phyloP scores from a whole-genome alignment of 2,888 invertebrate genomes.

The Heliconius ismenius region DNA sequence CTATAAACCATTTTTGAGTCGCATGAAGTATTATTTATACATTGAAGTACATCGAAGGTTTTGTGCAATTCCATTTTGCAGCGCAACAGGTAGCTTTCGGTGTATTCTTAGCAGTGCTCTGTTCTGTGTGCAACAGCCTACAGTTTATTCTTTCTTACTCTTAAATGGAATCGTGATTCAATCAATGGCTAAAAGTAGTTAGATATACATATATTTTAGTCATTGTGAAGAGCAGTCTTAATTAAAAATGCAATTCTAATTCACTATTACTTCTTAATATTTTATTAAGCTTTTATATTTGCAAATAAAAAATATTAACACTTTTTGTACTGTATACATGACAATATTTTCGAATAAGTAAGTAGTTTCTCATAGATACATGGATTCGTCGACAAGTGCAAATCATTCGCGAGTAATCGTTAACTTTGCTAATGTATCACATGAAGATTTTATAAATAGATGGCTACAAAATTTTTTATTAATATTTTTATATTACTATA shows the following conservation, averaged over 20 bases:
- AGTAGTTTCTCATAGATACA: neutral
- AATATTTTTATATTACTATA: too few species aligned
- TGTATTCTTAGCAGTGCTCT: conserved; percentile 22
- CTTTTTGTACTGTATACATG: neutral
- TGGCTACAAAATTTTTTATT: too few species aligned
- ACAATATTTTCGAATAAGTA: neutral
- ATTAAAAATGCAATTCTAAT: neutral
- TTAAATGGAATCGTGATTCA: conserved; percentile 62
- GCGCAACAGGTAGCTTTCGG: conserved; percentile 17
- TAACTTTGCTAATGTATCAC: neutral
- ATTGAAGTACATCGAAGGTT: conserved; percentile 29
- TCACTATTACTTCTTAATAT: neutral
- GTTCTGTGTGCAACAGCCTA: conserved; percentile 41
- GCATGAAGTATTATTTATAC: conserved; percentile 17
- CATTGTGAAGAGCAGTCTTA: too few species aligned
- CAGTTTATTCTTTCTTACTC: conserved; percentile 50
- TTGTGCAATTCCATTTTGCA: conserved; percentile 10
- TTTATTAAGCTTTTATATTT: neutral
- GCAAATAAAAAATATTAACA: neutral
- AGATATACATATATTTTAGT: neutral
- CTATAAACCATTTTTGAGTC: neutral
- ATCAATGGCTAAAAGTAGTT: conserved; percentile 49
- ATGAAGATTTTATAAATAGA: neutral
- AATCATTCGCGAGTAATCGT: conserved; percentile 2
- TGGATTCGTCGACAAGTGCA: conserved; percentile 3